Evolutionary conservation across 2,113 vertebrate species (phyloP).

Genomic region (Caretta caretta): DNA sequence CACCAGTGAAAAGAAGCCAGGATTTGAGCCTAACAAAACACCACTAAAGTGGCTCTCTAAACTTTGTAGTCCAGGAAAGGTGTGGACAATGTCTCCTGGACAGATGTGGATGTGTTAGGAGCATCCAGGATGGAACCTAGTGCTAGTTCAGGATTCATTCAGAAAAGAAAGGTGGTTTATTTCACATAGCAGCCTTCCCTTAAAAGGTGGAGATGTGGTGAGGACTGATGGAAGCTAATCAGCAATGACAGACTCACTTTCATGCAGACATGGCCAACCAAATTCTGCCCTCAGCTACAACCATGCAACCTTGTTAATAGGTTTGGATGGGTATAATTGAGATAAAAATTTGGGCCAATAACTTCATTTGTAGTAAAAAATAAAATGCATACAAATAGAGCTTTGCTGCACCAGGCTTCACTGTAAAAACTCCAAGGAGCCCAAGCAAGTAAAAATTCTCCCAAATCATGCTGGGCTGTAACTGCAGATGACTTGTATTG

Average conservation of each 20-base stretch:
- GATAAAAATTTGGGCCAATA: neutral
- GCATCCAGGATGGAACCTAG: neutral
- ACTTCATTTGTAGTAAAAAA: conserved; percentile 44
- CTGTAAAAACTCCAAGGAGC: conserved; percentile 35
- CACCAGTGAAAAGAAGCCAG: neutral
- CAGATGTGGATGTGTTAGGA: neutral
- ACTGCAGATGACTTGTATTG: conserved; percentile 62
- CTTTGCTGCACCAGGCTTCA: conserved; percentile 32
- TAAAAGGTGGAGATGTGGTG: neutral
- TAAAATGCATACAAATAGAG: neutral
- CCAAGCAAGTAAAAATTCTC: conserved; percentile 38
- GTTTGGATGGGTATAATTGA: neutral
- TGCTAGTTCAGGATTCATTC: neutral
- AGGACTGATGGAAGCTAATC: neutral
- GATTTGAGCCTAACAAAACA: neutral
- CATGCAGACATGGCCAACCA: neutral
- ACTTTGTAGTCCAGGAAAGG: neutral
- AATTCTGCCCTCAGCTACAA: neutral
- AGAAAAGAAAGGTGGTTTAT: neutral
- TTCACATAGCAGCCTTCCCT: neutral
- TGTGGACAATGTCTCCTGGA: neutral
- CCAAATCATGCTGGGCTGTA: conserved; percentile 54
- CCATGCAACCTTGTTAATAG: neutral
- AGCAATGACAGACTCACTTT: rapidly evolving
- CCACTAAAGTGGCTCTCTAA: neutral